Evolutionary conservation across 2,113 vertebrate genomes (phyloP).

Genomic region (Chaetodon auriga): DNA sequence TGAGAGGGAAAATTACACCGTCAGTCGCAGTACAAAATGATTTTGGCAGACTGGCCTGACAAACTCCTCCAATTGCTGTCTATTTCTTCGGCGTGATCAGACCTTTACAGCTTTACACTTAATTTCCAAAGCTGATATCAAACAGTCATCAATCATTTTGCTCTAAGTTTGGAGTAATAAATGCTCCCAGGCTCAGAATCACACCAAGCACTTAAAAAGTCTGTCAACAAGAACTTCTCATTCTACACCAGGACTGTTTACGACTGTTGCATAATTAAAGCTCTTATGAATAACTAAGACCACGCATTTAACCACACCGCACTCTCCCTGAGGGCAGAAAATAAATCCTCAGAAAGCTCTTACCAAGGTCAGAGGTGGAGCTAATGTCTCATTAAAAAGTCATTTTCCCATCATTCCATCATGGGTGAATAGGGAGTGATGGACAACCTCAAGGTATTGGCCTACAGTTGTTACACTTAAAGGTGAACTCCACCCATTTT

Average conservation of each 20-base stretch:
- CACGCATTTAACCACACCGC: conserved; percentile 30
- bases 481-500: background rate
- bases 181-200: conserved; percentile 1
- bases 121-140: conserved; percentile 52
- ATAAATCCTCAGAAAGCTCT: conserved; percentile 60
- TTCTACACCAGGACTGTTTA: conserved; percentile 56
- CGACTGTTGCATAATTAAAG: conserved; percentile 72
- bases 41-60: conserved; percentile 49
- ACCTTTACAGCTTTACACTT: conserved; percentile 52
- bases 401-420: conserved; percentile 50
- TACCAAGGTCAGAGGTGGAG: conserved; percentile 61
- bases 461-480: conserved; percentile 22
- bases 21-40: conserved; percentile 39
- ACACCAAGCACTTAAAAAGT: conserved; percentile 26
- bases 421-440: conserved; percentile 42
- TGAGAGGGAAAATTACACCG: conserved; percentile 49
- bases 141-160: conserved; percentile 26
- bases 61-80: conserved; percentile 40
- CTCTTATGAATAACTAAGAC: conserved; percentile 67
- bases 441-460: conserved; percentile 47
- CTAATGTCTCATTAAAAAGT: conserved; percentile 59
- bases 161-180: conserved; percentile 5
- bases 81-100: conserved; percentile 26
- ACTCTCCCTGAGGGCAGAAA: conserved; percentile 27
- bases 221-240: background rate